Evolutionary conservation across 53 echinoderm and acorn worm genomes (phyloP).

Genomic region (Crossaster papposus): DNA sequence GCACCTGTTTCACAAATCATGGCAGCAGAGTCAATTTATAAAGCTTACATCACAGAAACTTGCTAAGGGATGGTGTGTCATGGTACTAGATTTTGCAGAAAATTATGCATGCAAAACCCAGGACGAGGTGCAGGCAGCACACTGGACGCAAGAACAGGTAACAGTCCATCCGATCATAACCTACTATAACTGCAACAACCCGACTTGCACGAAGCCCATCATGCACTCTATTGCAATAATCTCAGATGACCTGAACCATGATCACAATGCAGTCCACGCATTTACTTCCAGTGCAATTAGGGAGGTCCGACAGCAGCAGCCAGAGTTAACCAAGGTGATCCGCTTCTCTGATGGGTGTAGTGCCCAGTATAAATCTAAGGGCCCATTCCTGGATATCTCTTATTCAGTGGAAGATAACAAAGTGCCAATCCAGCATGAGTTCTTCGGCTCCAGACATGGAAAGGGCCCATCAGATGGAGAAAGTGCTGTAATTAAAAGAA

Average conservation of each 20-base stretch:
- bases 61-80: constrained; percentile 50
- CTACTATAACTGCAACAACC: constrained; percentile 64
- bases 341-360: constrained; percentile 72
- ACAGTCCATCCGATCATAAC: constrained; percentile 67
- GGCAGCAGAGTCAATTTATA: constrained; percentile 48
- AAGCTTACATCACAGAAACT: constrained; percentile 36
- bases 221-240: constrained; percentile 60
- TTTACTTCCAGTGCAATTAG: constrained; percentile 49
- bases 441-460: constrained; percentile 69
- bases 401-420: constrained; percentile 41
- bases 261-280: constrained; percentile 65
- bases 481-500: constrained; percentile 47
- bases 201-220: constrained; percentile 17
- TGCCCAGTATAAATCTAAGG: constrained; percentile 69
- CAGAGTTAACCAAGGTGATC: constrained; percentile 14
- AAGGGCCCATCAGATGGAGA: constrained; percentile 66
- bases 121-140: constrained; percentile 63
- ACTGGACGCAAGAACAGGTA: constrained; percentile 60
- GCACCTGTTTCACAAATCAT: constrained; percentile 52
- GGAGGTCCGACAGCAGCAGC: constrained; percentile 7
- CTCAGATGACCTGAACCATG: constrained; percentile 64
- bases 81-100: constrained; percentile 75
- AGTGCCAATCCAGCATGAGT: constrained; percentile 39
- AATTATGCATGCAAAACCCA: constrained; percentile 59
- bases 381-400: constrained; percentile 66